Conservation (phyloP, 1,140 invertebrate species). For the Dendrolimus punctatus region DNA sequence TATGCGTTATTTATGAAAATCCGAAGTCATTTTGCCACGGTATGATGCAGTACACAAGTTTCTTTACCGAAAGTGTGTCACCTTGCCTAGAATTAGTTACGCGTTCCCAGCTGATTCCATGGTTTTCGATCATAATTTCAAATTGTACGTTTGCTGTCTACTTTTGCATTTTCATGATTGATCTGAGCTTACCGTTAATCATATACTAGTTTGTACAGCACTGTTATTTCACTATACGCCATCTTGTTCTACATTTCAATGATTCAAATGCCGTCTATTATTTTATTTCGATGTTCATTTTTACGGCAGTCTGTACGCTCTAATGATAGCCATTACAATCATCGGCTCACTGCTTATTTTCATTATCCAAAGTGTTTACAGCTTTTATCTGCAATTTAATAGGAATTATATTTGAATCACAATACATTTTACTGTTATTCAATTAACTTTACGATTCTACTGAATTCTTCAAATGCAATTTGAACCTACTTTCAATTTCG, state of each 20-base stretch:
- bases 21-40: conserved; percentile 40
- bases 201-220: not conserved
- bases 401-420: too few species aligned
- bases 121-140: conserved; percentile 22
- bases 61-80: conserved; percentile 49
- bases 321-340: too few species aligned
- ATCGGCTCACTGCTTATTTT: too few species aligned
- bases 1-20: conserved; percentile 65
- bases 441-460: too few species aligned
- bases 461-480: too few species aligned
- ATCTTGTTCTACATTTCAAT: conserved; percentile 4
- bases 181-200: conserved; percentile 7
- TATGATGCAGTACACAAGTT: conserved; percentile 14
- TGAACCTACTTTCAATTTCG: too few species aligned
- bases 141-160: conserved; percentile 16
- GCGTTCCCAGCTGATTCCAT: conserved; percentile 34
- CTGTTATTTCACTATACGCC: conserved; percentile 1
- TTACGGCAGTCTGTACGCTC: too few species aligned
- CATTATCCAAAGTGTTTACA: too few species aligned
- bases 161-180: conserved; percentile 18
- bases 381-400: too few species aligned
- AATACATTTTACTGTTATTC: too few species aligned
- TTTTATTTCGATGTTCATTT: too few species aligned
- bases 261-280: too few species aligned
- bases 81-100: conserved; percentile 59